Evolutionary conservation across 2,797 vertebrate species (phyloP).

Genomic region (Anniella stebbinsi): DNA sequence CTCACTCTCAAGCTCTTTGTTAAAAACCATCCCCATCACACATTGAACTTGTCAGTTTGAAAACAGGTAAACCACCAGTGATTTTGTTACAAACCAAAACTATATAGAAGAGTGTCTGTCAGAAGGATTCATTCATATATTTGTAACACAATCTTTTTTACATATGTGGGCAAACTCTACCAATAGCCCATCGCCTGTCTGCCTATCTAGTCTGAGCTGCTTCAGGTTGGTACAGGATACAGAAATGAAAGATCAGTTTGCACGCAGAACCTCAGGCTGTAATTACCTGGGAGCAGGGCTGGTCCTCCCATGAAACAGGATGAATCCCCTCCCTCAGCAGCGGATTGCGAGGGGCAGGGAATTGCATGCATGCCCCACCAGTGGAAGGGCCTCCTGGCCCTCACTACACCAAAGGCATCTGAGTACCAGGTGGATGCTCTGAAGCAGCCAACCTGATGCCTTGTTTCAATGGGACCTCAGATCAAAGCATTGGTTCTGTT

Average conservation of each 20-base stretch:
- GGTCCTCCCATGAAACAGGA: no score
- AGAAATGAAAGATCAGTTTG: not conserved
- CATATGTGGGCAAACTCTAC: no score
- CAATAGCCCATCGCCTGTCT: not conserved
- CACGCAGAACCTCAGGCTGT: not conserved
- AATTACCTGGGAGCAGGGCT: not conserved
- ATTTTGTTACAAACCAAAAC: not conserved
- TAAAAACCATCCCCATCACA: not conserved
- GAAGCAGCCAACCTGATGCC: no score
- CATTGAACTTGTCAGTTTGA: not conserved
- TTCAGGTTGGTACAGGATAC: no score
- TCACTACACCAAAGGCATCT: no score
- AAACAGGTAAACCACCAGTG: not conserved
- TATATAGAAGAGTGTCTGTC: not conserved
- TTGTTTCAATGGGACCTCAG: no score
- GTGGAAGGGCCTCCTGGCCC: no score
- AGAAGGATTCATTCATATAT: not conserved
- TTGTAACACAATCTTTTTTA: not conserved
- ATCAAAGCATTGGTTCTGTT: no score
- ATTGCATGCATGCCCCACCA: no score
- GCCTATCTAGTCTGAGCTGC: not conserved
- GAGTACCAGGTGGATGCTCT: no score
- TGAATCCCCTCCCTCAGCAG: no score
- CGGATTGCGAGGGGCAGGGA: no score
- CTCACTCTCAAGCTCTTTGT: not conserved